Conservation (phyloP, 2,797 vertebrate genomes). For the Danio jaintianensis region DNA sequence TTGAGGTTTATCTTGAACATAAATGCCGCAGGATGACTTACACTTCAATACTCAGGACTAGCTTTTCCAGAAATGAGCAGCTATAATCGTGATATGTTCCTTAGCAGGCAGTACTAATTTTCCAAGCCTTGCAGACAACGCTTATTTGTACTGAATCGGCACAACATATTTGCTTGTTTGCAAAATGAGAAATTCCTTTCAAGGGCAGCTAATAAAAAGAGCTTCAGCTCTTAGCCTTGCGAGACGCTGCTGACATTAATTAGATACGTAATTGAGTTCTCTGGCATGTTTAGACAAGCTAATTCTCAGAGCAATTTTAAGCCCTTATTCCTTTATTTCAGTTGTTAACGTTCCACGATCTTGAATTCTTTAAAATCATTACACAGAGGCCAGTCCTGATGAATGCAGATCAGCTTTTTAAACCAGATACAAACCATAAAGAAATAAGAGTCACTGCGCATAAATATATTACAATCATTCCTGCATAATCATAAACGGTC, state of each 20-base stretch:
- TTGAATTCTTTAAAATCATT: conserved; percentile 50
- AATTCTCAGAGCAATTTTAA: conserved; percentile 76
- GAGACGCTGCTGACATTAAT: conserved; percentile 74
- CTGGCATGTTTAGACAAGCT: conserved; percentile 80
- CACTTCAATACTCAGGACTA: background rate
- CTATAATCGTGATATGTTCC: background rate
- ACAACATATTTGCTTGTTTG: conserved; percentile 60
- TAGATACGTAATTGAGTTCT: conserved; percentile 79
- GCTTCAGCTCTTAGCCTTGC: conserved; percentile 69
- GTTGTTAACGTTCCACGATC: conserved; percentile 62
- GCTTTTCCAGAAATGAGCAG: background rate
- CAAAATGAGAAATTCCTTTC: conserved; percentile 72
- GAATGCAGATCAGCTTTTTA: conserved; percentile 40
- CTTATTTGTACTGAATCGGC: conserved; percentile 28
- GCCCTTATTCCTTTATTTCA: conserved; percentile 76
- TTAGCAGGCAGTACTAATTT: conserved; percentile 30
- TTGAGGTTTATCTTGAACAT: background rate
- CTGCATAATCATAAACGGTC: background rate
- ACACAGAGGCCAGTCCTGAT: conserved; percentile 17
- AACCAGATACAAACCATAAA: background rate
- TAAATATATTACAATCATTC: background rate
- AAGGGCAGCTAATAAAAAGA: conserved; percentile 76
- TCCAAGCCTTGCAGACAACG: conserved; percentile 39
- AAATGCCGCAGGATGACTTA: background rate
- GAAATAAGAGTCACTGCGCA: conserved; percentile 7